Conservation (phyloP, 2,888 invertebrate genomes). For the Salticus scenicus region DNA sequence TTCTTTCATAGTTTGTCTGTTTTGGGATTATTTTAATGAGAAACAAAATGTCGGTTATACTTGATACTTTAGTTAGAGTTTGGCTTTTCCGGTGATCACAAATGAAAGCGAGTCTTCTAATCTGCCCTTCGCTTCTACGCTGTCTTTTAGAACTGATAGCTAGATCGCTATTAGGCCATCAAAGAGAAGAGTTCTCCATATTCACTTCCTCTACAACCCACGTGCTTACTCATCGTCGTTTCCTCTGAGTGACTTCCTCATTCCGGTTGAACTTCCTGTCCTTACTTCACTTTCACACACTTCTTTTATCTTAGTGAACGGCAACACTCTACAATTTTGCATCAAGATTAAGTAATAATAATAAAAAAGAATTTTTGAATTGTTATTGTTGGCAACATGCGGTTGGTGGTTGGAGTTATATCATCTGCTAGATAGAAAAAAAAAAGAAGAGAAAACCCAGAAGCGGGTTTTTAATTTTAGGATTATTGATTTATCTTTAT, state of each 20-base stretch:
- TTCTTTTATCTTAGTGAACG: constrained; percentile 22
- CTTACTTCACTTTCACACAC: constrained; percentile 51
- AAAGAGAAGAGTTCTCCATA: constrained; percentile 42
- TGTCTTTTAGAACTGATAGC: constrained; percentile 26
- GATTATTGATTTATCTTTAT: too few relatives aligned
- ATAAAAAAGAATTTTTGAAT: not conserved
- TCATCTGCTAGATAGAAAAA: not conserved
- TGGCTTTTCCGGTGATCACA: not conserved
- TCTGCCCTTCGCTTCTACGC: constrained; percentile 31
- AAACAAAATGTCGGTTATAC: too few relatives aligned
- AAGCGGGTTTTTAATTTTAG: too few relatives aligned
- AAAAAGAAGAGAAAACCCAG: too few relatives aligned
- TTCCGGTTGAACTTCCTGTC: constrained; percentile 69
- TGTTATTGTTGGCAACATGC: not conserved
- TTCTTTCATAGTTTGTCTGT: too few relatives aligned
- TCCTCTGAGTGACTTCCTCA: constrained; percentile 65
- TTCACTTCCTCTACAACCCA: constrained; percentile 65
- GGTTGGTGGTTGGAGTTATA: not conserved
- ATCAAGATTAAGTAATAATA: too few relatives aligned
- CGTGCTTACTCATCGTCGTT: constrained; percentile 69
- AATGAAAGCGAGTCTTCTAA: constrained; percentile 43
- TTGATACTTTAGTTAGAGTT: too few relatives aligned
- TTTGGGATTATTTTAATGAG: too few relatives aligned
- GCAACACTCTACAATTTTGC: not conserved
- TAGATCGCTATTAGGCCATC: constrained; percentile 49